Evolutionary conservation across 2,113 vertebrate genomes (phyloP), one percentile per base, ranked within the genome.

Genomic region (Dasypus novemcinctus): DNA sequence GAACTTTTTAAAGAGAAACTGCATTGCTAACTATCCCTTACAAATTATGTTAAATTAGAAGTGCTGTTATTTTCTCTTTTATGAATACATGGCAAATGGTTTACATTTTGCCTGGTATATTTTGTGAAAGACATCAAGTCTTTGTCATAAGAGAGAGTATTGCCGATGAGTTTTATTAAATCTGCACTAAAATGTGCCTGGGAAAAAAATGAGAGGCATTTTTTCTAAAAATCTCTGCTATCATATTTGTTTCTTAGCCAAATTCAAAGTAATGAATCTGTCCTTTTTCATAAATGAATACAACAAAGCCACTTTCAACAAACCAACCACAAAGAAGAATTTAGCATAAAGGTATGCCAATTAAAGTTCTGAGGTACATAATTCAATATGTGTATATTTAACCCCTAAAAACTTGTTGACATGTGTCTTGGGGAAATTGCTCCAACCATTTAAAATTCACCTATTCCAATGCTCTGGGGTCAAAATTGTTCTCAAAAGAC

Each of bases 141-240:
- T 95, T 82, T 92, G 33, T 43, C 76, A 96, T 36, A 57, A 61
- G 72, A 92, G 61, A 94, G 43, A 72, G 69, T n/a, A 15, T 41
- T 83, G 36, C 52, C 93, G 57, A 61, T 93, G 87, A 95, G 68
- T 93, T 91, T 92, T 91, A 87, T 94, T 95, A 93, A 71, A 15
- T 89, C 43, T 87, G 54, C 29, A 84, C 23, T 92, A 88, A 71
- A 85, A 74, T 6, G 41, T 95, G 52, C 61, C 38, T 59, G 21
- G 54, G 68, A 25, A 71, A 97, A 82, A 33, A 17, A 38, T 5
- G 59, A 1, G 63, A 81, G 36, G 17, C n/a, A 52, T 92, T 93
- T 90, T 68, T 83, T 68, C 20, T 52, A 79, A 96, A 87, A 59
- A 38, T 69, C 17, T 79, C n/a, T 10, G 43, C 93, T 93, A 72